phyloP scores from a whole-genome alignment of 2,113 vertebrate species.

The Strigops habroptila region DNA sequence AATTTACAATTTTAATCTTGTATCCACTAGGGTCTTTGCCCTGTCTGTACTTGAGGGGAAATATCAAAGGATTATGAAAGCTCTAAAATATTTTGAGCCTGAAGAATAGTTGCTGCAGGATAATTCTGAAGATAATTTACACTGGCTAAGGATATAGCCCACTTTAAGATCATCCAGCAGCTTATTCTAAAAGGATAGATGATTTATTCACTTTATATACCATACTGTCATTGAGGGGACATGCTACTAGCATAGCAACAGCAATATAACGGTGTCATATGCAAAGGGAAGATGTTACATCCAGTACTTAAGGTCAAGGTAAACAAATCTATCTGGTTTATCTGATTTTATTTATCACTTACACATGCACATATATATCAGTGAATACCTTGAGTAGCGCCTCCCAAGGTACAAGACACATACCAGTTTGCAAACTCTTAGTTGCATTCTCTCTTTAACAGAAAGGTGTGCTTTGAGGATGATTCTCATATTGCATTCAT shows the following conservation, averaged over 20 bases:
- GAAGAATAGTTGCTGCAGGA: not conserved
- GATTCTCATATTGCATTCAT: not conserved
- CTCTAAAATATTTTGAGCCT: not conserved
- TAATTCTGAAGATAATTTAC: not conserved
- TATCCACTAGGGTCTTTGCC: not conserved
- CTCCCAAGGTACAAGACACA: not conserved
- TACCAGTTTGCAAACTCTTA: not conserved
- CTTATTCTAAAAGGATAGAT: not conserved
- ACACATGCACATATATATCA: not conserved
- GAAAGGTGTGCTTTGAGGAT: not conserved
- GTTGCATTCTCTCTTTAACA: not conserved
- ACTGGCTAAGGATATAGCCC: not conserved
- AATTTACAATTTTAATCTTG: not conserved
- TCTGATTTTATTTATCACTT: constrained; percentile 11
- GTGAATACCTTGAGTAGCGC: not conserved
- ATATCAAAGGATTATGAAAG: not conserved
- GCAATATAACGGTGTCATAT: not conserved
- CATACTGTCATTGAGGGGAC: not conserved
- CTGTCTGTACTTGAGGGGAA: not conserved
- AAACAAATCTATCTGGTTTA: not conserved
- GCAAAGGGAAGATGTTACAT: not conserved
- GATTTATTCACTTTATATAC: not conserved
- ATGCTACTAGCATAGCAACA: not conserved
- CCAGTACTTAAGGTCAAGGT: not conserved
- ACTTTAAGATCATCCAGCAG: not conserved